phyloP scores from a whole-genome alignment of 2,797 vertebrate species.

The Sciurus vulgaris region DNA sequence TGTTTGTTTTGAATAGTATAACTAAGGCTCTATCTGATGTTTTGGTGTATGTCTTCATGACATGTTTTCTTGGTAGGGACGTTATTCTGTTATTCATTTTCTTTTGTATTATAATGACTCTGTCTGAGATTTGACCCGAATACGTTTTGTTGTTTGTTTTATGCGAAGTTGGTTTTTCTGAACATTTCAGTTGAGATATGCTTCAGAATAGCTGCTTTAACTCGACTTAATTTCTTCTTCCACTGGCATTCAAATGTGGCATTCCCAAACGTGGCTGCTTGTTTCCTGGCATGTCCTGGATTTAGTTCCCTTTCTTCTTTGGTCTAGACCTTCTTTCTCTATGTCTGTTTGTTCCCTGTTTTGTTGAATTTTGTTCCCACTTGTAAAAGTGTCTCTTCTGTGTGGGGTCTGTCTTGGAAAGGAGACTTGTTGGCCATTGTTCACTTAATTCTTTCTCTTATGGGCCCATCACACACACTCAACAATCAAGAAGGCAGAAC shows the following conservation, averaged over 20 bases:
- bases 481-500: neutral
- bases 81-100: neutral
- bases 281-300: neutral
- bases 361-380: conserved; percentile 43
- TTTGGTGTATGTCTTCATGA: neutral
- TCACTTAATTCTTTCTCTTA: neutral
- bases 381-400: neutral
- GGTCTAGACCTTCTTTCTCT: neutral
- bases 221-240: neutral
- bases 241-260: neutral
- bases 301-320: conserved; percentile 6
- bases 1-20: neutral
- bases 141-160: conserved; percentile 40
- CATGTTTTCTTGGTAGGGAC: neutral
- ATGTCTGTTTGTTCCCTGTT: neutral
- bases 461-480: neutral
- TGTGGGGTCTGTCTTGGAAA: neutral
- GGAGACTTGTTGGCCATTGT: neutral
- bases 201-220: conserved; percentile 5
- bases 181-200: neutral
- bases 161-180: neutral
- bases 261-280: neutral
- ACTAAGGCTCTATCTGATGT: neutral
- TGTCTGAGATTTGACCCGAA: neutral
- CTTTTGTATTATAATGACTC: conserved; percentile 39